Base-by-base conservation (phyloP, 2,113 vertebrate genomes). In the Phaethon lepturus region DNA sequence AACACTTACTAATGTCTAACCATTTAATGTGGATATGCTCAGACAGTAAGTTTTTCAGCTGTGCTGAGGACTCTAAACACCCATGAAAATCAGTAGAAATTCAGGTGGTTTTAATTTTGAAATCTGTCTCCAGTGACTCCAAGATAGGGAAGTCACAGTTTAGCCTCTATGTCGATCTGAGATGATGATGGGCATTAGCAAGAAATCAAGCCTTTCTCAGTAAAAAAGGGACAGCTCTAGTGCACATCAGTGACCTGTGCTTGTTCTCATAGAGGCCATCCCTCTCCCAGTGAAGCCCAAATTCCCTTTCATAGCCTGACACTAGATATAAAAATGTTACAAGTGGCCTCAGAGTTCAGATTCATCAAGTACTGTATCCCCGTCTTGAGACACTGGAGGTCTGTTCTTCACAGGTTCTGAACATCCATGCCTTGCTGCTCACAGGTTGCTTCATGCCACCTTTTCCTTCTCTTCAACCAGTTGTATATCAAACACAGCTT, bases 361-460 rank as follows among this genome's bases (percentile, higher is more conserved):
- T 83, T 45, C 44, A 50, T 56, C n/a, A 49, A 10, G 62, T 76
- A 13, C 6, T 76, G 22, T 22, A 52, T 45, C 20, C 42, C 15
- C 1, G 2, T 24, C 55, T 40, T 40, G 44, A 71, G 50, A 72
- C 33, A 62, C 14, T 0, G 0, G 12, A 29, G 26, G 10, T 63
- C 17, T 91, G 35, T 10, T 85, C 50, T 49, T 63, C 75, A 19
- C 28, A 25, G 19, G 4, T 33, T 71, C 45, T 83, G 38, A 81
- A 40, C 28, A 60, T 31, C 64, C 16, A 18, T 12, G 13, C 31
- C 1, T 35, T 31, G 62, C 44, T 35, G 60, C 23, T 74, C 3
- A 2, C n/a, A 63, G 44, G 53, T 68, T 53, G 40, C 58, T 85
- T 89, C 25, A 6, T 42, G 67, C 22, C 38, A 56, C 20, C 14